Evolutionary conservation across 2,797 vertebrate species (phyloP), one percentile per base, ranked within the genome.

Genomic region (Pygocentrus nattereri): DNA sequence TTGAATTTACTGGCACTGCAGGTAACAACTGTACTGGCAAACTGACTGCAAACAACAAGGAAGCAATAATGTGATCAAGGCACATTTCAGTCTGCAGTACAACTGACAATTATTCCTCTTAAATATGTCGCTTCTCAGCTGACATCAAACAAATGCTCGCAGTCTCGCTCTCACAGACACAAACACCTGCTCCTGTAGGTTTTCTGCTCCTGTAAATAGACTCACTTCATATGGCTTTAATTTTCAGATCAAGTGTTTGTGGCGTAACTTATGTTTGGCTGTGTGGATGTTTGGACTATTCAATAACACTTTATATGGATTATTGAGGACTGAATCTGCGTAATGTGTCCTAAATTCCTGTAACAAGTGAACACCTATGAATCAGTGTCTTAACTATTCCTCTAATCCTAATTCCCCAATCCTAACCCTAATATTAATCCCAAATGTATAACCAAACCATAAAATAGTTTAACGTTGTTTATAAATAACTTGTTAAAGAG

Each of bases 21-120:
- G 58, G 58, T 27, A 61, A 61, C 58, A 61, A 61, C 58, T 61
- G 58, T 13, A 27, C 58, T 61, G 58, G 25, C 58, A 58, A n/a
- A 16, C 23, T 25, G 13, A 13, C 58, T 30, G 23, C 11, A 30
- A 0, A 58, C 56, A 61, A 61, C 58, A 61, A 13, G 4, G 3
- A 27, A 23, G 58, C 58, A 61, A 13, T 61, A 61, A 61, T 30
- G 58, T 30, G 58, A 61, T 61, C 58, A 61, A 61, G 58, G 58
- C 58, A 27, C 23, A 15, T 61, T 59, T 16, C 7, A 10, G 13
- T 61, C 25, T 27, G 58, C 58, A 61, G 58, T 2, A 27, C 23
- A 15, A 58, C 21, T 25, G 58, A 61, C 58, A 61, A 61, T 27
- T 61, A 30, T 61, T 30, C 58, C 58, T 61, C 58, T 61, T 61